Evolutionary conservation across 35 echinoderm and acorn worm genomes (phyloP).

Genomic region (Anneissia japonica): DNA sequence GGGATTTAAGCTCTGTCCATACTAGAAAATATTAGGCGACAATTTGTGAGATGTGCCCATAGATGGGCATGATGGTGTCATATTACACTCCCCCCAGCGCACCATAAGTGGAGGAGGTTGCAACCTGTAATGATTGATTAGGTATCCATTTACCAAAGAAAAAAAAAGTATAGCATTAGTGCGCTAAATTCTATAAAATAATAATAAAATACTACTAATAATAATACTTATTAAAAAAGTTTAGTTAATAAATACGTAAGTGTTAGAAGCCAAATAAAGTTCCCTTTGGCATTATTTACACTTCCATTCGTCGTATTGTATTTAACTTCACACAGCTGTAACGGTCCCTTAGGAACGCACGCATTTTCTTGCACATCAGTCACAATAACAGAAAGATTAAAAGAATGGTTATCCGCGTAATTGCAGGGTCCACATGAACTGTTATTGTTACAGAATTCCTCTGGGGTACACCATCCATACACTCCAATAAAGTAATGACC

Average conservation of each 20-base stretch:
- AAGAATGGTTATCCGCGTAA: constrained; percentile 43
- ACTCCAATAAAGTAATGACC: constrained; percentile 84
- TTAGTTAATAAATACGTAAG: not conserved
- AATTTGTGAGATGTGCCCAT: too few species aligned
- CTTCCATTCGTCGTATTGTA: not conserved
- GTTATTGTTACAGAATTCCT: constrained; percentile 43
- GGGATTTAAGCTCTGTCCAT: too few species aligned
- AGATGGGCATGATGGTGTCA: too few species aligned
- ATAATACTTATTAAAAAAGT: too few species aligned
- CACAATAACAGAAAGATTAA: constrained; percentile 25
- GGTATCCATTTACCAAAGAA: too few species aligned
- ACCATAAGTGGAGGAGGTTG: too few species aligned
- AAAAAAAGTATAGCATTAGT: too few species aligned
- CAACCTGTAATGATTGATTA: too few species aligned
- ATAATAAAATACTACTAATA: too few species aligned
- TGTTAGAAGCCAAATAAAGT: not conserved
- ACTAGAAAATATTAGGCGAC: too few species aligned
- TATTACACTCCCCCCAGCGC: too few species aligned
- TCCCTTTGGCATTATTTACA: not conserved
- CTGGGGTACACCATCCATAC: constrained; percentile 91
- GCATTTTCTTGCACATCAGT: constrained; percentile 11
- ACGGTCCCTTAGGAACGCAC: constrained; percentile 5
- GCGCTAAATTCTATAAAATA: too few species aligned
- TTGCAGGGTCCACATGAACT: constrained; percentile 72
- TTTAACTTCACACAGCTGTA: constrained; percentile 25